These are phyloP conservation scores for Decapterus maruadsi DNA, from an alignment of 2,797 vertebrate species.

Conservation along the genomic window DNA sequence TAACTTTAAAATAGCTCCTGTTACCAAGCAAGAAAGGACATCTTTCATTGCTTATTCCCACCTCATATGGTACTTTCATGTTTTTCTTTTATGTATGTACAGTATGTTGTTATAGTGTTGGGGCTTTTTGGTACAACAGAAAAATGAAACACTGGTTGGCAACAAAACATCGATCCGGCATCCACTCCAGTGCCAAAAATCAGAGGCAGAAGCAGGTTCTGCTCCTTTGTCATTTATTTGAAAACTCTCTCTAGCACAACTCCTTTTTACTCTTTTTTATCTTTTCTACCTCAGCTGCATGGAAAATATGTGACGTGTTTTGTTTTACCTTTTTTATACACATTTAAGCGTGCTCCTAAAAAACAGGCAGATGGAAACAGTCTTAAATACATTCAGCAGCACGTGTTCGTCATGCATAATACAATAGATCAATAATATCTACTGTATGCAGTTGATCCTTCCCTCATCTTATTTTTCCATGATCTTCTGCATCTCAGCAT, in stretches of 20 bases:
- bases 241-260: background rate
- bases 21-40: background rate
- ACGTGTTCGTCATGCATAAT: slow-evolving; percentile 6
- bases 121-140: slow-evolving; percentile 4
- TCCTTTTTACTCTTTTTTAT: background rate
- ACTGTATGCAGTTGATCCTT: background rate
- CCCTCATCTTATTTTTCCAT: slow-evolving; percentile 27
- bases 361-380: slow-evolving; percentile 7
- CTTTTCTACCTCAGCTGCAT: background rate
- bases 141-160: slow-evolving; percentile 5
- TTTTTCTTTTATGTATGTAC: background rate
- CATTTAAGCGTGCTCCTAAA: background rate
- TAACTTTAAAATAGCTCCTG: background rate
- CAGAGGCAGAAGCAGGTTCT: slow-evolving; percentile 4
- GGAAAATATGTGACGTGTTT: background rate
- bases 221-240: slow-evolving; percentile 26
- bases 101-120: background rate
- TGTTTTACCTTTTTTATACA: slow-evolving; percentile 2
- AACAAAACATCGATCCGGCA: background rate
- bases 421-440: slow-evolving; percentile 13
- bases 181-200: slow-evolving; percentile 14
- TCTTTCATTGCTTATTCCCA: background rate
- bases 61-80: background rate
- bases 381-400: background rate
- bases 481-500: slow-evolving; percentile 27